phyloP scores from a whole-genome alignment of 2,797 vertebrate species.

The Aphelocoma californica region DNA sequence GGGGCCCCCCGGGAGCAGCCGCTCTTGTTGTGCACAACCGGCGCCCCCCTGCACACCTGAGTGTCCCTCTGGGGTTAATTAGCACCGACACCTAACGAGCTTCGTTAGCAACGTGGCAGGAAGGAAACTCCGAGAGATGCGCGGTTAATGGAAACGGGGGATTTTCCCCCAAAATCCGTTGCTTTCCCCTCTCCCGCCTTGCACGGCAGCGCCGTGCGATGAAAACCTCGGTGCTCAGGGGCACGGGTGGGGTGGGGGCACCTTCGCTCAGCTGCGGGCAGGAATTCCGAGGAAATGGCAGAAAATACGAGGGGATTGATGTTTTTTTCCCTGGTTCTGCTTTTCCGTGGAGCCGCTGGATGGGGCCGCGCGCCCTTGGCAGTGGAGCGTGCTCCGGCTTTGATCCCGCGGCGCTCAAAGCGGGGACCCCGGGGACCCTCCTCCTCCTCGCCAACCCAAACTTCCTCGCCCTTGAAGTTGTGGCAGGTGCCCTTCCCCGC shows the following conservation, averaged over 20 bases:
- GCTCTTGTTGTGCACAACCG: background rate
- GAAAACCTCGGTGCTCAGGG: background rate
- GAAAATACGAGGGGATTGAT: background rate
- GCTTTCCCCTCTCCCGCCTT: rapidly evolving
- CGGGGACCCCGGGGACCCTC: background rate
- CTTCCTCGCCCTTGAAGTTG: constrained; percentile 40
- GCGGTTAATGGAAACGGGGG: rapidly evolving
- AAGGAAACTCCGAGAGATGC: rapidly evolving
- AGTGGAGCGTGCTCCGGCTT: background rate
- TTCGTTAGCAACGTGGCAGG: background rate
- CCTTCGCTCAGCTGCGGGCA: background rate
- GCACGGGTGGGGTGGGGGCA: rapidly evolving
- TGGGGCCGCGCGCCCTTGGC: background rate
- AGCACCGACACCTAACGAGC: background rate
- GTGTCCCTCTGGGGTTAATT: background rate
- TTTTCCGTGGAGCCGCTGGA: rapidly evolving
- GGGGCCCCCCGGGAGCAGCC: background rate
- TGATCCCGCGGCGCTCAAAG: background rate
- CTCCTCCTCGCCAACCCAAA: background rate
- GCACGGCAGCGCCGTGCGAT: rapidly evolving
- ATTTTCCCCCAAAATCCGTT: rapidly evolving
- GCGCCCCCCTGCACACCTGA: rapidly evolving
- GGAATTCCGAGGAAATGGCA: background rate
- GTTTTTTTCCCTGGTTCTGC: background rate
- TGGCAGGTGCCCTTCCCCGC: constrained; percentile 53